phyloP scores from a whole-genome alignment of 2,797 vertebrate species.

The Chelonia mydas region DNA sequence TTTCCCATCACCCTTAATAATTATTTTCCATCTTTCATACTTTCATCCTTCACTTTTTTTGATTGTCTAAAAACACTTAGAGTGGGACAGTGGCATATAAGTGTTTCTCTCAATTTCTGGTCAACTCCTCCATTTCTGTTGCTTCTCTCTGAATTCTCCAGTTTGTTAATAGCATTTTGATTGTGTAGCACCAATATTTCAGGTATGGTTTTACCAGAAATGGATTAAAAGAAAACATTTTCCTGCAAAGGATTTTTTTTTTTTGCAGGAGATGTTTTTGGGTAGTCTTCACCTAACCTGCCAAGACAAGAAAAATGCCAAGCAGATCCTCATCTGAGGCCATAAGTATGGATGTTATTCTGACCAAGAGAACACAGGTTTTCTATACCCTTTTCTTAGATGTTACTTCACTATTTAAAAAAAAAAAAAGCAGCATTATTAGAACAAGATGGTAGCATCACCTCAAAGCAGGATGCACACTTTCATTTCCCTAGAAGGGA shows the following conservation, averaged over 20 bases:
- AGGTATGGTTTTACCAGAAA: background rate
- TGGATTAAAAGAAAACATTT: background rate
- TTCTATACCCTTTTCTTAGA: background rate
- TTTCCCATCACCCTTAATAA: background rate
- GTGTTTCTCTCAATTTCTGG: background rate
- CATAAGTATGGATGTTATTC: background rate
- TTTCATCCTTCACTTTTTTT: background rate
- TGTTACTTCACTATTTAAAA: background rate
- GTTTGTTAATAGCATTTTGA: background rate
- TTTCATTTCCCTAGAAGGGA: background rate
- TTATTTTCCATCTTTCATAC: background rate
- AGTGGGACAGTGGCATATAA: background rate
- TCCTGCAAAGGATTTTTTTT: background rate
- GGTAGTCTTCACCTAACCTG: background rate
- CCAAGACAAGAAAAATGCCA: background rate
- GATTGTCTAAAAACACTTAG: background rate
- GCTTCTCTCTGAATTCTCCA: background rate
- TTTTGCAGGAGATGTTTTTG: background rate
- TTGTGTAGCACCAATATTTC: background rate
- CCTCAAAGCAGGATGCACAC: background rate
- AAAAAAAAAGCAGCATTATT: background rate
- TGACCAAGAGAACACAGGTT: background rate
- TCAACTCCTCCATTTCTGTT: background rate
- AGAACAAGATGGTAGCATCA: background rate
- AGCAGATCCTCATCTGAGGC: background rate